Conservation (phyloP, 1,140 invertebrate species). For the Heliothis subflexa region DNA sequence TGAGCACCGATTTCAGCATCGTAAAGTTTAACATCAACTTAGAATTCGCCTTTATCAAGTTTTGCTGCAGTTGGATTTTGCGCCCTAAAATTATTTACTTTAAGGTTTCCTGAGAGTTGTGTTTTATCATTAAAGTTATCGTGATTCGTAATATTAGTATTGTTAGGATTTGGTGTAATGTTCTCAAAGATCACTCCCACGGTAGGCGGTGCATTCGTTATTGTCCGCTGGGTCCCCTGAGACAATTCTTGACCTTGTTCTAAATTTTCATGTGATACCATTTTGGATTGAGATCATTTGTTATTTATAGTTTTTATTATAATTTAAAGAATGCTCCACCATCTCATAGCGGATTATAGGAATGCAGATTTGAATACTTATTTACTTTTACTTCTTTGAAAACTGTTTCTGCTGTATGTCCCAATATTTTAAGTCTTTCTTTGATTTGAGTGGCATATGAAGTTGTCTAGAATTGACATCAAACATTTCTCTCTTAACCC, state of each 20-base stretch:
- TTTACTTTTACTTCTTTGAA: neutral
- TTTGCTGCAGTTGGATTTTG: conserved; percentile 40
- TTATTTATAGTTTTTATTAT: conserved; percentile 27
- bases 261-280: conserved; percentile 63
- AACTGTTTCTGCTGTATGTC: neutral
- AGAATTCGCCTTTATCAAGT: conserved; percentile 37
- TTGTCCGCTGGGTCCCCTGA: conserved; percentile 74
- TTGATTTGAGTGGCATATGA: neutral
- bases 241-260: conserved; percentile 81
- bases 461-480: neutral
- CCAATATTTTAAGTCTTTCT: too few relatives aligned
- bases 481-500: neutral
- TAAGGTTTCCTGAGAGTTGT: conserved; percentile 47
- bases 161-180: conserved; percentile 60
- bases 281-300: conserved; percentile 39
- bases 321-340: neutral
- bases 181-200: conserved; percentile 72
- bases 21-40: conserved; percentile 56
- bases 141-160: conserved; percentile 60
- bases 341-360: neutral
- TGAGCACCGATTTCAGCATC: conserved; percentile 61
- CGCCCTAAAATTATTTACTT: conserved; percentile 31
- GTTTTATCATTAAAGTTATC: conserved; percentile 51
- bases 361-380: neutral
- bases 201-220: conserved; percentile 64